phyloP scores from a whole-genome alignment of 2,888 invertebrate genomes.

The Kryphioiulus occultus region DNA sequence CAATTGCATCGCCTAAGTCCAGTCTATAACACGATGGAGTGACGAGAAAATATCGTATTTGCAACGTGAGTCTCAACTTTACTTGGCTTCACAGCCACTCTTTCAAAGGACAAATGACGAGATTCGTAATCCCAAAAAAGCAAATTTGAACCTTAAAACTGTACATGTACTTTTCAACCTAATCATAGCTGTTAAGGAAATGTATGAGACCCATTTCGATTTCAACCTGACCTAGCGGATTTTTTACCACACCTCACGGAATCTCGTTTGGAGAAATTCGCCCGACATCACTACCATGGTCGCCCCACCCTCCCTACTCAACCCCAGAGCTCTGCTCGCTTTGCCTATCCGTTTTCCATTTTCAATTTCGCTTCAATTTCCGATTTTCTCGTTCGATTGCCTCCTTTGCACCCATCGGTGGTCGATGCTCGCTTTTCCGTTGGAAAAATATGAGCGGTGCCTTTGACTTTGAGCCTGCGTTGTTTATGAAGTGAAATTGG shows the following conservation, averaged over 20 bases:
- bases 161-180: too few relatives aligned
- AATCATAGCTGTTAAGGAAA: too few relatives aligned
- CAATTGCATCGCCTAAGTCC: too few relatives aligned
- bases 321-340: neutral
- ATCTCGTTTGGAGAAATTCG: neutral
- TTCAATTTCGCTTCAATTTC: constrained; percentile 45
- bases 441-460: neutral
- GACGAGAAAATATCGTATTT: too few relatives aligned
- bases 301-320: neutral
- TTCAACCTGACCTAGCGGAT: neutral
- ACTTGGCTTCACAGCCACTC: too few relatives aligned
- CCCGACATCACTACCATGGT: neutral
- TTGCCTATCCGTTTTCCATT: constrained; percentile 19
- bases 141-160: too few relatives aligned
- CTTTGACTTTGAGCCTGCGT: constrained; percentile 39
- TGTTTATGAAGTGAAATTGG: constrained; percentile 42
- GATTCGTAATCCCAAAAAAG: too few relatives aligned
- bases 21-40: too few relatives aligned
- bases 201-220: neutral
- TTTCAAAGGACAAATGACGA: too few relatives aligned
- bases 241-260: neutral
- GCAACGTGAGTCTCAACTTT: too few relatives aligned
- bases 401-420: neutral
- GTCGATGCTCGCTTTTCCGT: neutral
- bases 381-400: constrained; percentile 44